phyloP scores from a whole-genome alignment of 2,888 invertebrate species.

The Stratiomys singularior region DNA sequence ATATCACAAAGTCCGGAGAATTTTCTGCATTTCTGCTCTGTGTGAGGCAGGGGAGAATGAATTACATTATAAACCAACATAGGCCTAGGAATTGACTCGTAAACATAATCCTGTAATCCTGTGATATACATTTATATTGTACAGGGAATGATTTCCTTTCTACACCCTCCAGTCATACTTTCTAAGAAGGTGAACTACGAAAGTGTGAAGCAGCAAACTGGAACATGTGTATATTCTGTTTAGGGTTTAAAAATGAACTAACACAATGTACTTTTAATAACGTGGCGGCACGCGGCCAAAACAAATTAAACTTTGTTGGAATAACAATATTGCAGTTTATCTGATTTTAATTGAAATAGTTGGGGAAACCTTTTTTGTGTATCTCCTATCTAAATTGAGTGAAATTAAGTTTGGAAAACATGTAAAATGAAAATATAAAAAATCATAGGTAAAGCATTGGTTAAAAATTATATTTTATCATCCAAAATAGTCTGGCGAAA shows the following conservation, averaged over 20 bases:
- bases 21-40: background rate
- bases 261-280: conserved; percentile 33
- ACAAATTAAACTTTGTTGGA: conserved; percentile 34
- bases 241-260: conserved; percentile 35
- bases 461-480: no score
- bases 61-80: conserved; percentile 12
- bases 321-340: conserved; percentile 7
- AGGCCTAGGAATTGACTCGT: conserved; percentile 51
- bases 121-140: conserved; percentile 50
- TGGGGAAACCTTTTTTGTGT: background rate
- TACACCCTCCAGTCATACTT: conserved; percentile 16
- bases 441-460: no score
- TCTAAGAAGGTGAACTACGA: conserved; percentile 3
- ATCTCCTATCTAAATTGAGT: no score
- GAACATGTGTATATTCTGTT: conserved; percentile 45
- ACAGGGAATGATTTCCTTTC: conserved; percentile 29
- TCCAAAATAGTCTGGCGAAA: no score
- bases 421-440: no score
- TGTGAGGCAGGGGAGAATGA: background rate
- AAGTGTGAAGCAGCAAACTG: conserved; percentile 32
- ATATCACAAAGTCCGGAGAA: conserved; percentile 9
- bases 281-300: conserved; percentile 38
- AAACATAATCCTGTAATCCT: conserved; percentile 53
- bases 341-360: conserved; percentile 22
- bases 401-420: no score